Conservation (phyloP, 2,888 invertebrate species). For the Protonemura montana region DNA sequence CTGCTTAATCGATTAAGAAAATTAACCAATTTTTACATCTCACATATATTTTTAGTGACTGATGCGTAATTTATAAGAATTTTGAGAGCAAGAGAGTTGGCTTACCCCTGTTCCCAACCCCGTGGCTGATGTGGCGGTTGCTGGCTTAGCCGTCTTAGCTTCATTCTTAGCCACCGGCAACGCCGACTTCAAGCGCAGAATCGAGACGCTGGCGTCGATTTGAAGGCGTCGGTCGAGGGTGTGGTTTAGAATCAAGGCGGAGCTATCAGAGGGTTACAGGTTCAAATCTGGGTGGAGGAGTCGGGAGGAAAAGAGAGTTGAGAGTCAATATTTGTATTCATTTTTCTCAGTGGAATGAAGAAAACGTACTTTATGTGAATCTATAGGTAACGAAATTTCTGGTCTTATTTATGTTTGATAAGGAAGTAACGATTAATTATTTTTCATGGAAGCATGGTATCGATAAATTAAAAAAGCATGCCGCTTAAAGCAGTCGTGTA, state of each 20-base stretch:
- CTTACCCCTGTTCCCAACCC: neutral
- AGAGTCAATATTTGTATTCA: neutral
- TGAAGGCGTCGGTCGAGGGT: slow-evolving; percentile 55
- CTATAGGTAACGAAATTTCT: neutral
- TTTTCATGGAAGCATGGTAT: too few species aligned
- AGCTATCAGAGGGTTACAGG: slow-evolving; percentile 13
- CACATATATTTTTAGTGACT: too few species aligned
- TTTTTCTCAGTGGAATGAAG: neutral
- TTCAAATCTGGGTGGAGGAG: neutral
- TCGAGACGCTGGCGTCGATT: slow-evolving; percentile 15
- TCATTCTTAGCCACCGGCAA: slow-evolving; percentile 10
- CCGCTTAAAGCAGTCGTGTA: too few species aligned
- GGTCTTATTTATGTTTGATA: neutral
- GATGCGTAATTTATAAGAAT: too few species aligned
- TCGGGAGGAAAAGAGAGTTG: neutral
- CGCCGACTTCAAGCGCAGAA: slow-evolving; percentile 38
- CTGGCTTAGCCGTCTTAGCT: neutral
- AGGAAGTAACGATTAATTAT: too few species aligned
- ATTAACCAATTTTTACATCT: too few species aligned
- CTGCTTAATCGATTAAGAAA: too few species aligned
- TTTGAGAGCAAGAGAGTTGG: too few species aligned
- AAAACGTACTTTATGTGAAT: neutral
- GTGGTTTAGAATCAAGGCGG: slow-evolving; percentile 27
- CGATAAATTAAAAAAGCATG: too few species aligned
- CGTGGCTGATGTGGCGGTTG: neutral